Evolutionary conservation across 64 coral and sea anemone genomes (phyloP), one percentile per base, ranked within the genome.

Genomic region (Actinia equina): DNA sequence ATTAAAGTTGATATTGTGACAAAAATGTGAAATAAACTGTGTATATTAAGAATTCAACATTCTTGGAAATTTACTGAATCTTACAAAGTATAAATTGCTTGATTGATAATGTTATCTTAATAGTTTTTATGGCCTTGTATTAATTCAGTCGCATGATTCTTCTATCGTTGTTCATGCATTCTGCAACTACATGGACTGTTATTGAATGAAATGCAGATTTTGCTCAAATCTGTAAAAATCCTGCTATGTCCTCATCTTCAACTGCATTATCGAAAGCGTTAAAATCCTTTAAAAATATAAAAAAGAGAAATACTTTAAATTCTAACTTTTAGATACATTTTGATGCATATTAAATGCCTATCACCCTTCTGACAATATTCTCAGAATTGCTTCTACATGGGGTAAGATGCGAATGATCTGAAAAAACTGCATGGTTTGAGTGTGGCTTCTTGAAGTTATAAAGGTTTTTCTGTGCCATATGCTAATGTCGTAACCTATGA

Each of bases 181-280:
- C 69, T 41, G 69, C 69, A 74, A 74, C 69, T 42, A 37, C 63
- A 23, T 9, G 22, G 30, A 37, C 19, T 65, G 62, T n/a, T 23
- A 65, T 41, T 74, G n/a, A 41, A 13, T 74, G 26, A 41, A 74
- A 74, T 4, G 10, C 62, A 74, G 7, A 9, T 5, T 8, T 6
- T 41, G 11, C 25, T 74, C 55, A 85, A 17, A 86, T 77, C 76
- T 92, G 88, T 85, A 95, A 60, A 60, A 95, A 95, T 69, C 64
- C 74, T 60, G 30, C 7, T 25, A 95, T 52, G 16, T 92, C 44
- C 84, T 77, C 94, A 11, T 76, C 83, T 77, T 95, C 94, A 41
- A 95, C 89, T 20, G 94, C 94, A 43, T 88, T 86, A 18, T 95
- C 89, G 60, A 95, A 95, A 52, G 87, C 83, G 2, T 25, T 18